Evolutionary conservation across 64 coral and sea anemone species (phyloP).

Genomic region (Pocillopora damicornis): DNA sequence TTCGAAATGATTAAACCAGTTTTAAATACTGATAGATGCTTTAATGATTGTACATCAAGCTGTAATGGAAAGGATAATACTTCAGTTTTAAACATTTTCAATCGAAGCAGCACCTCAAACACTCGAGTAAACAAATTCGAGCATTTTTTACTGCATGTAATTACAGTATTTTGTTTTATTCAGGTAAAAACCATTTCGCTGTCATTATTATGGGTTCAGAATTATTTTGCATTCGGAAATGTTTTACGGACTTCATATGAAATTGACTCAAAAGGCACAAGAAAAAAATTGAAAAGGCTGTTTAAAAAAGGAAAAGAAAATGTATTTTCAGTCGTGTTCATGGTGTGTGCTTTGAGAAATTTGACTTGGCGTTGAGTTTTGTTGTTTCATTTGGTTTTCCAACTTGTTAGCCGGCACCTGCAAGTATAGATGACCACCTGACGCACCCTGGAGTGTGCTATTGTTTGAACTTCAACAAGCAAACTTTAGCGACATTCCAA

Average conservation of each 20-base stretch:
- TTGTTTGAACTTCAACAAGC: conserved; percentile 45
- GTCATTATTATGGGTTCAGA: not conserved
- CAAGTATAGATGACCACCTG: not conserved
- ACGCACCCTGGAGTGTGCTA: not conserved
- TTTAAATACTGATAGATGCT: not conserved
- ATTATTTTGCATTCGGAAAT: not conserved
- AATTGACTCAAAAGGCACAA: not conserved
- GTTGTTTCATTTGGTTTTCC: not conserved
- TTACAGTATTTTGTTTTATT: too few species aligned
- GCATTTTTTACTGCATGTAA: too few species aligned
- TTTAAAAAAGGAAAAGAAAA: not conserved
- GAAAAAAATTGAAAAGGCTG: not conserved
- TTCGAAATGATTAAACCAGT: not conserved
- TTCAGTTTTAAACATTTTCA: not conserved
- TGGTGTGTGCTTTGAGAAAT: not conserved
- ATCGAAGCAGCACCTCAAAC: not conserved
- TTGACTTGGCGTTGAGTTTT: conserved; percentile 5
- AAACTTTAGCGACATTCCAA: conserved; percentile 12
- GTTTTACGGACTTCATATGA: not conserved
- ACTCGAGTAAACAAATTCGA: not conserved
- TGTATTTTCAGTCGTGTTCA: not conserved
- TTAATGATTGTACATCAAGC: not conserved
- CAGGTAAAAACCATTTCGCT: too few species aligned
- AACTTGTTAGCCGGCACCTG: not conserved
- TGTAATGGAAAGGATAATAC: not conserved